Conservation (phyloP, 2,113 vertebrate genomes). For the western clawed frog (Xenopus tropicalis) region DNA sequence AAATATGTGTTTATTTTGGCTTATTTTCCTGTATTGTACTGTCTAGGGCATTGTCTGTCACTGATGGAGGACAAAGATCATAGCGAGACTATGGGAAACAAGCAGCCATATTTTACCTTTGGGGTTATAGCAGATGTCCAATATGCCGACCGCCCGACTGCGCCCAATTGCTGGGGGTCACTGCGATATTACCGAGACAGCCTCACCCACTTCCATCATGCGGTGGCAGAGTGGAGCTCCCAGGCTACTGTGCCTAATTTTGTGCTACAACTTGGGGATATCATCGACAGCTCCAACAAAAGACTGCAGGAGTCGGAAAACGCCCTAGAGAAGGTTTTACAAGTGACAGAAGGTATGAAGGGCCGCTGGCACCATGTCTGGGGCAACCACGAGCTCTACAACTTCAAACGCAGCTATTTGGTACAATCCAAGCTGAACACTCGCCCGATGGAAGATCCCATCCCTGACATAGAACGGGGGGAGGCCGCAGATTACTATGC, state of each 20-base stretch:
- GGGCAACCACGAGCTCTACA: conserved; percentile 97
- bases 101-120: conserved; percentile 64
- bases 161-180: conserved; percentile 63
- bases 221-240: conserved; percentile 66
- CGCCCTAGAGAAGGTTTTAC: conserved; percentile 70
- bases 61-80: too few relatives aligned
- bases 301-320: conserved; percentile 55
- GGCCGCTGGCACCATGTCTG: conserved; percentile 79
- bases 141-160: conserved; percentile 82
- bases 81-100: too few relatives aligned
- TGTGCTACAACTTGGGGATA: conserved; percentile 87
- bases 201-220: conserved; percentile 65
- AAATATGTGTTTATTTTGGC: too few relatives aligned
- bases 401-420: conserved; percentile 78
- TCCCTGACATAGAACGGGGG: neutral
- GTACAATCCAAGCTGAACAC: conserved; percentile 68
- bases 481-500: conserved; percentile 64
- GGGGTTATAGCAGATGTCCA: conserved; percentile 89
- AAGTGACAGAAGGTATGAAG: conserved; percentile 55
- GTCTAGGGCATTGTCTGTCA: too few relatives aligned
- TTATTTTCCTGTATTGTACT: too few relatives aligned
- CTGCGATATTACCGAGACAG: conserved; percentile 72
- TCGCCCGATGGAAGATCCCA: conserved; percentile 34
- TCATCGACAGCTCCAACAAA: conserved; percentile 83
- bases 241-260: conserved; percentile 60